Conservation (phyloP, 2,797 vertebrate species). For the Sebastes ruberrimus region DNA sequence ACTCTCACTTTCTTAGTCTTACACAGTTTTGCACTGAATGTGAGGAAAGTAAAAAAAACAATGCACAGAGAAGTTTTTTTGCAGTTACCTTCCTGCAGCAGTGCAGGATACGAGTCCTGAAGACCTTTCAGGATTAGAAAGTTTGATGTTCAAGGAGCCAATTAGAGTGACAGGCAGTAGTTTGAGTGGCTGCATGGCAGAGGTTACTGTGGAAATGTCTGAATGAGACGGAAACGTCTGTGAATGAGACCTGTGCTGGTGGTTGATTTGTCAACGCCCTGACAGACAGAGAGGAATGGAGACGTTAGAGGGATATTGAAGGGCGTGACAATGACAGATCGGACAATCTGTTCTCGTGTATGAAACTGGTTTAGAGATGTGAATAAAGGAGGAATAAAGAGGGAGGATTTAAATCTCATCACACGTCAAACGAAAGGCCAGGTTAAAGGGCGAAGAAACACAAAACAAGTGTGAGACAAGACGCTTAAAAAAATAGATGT, state of each 20-base stretch:
- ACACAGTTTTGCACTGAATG: slow-evolving; percentile 2
- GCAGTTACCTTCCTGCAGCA: slow-evolving; percentile 6
- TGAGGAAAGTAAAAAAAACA: neutral
- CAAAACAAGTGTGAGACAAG: neutral
- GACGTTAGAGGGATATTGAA: slow-evolving; percentile 36
- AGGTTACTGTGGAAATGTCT: slow-evolving; percentile 68
- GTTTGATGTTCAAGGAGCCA: slow-evolving; percentile 71
- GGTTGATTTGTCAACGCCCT: slow-evolving; percentile 54
- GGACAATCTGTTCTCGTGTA: slow-evolving; percentile 21
- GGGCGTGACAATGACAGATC: slow-evolving; percentile 43
- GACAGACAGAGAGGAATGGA: slow-evolving; percentile 50
- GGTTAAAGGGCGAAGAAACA: neutral
- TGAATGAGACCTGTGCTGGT: slow-evolving; percentile 30
- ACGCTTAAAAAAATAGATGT: slow-evolving; percentile 2
- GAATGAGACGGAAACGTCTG: slow-evolving; percentile 30
- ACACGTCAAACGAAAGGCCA: slow-evolving; percentile 25
- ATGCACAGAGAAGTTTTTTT: neutral
- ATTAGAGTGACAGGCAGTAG: slow-evolving; percentile 68
- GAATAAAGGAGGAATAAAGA: slow-evolving; percentile 22
- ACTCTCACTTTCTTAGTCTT: neutral
- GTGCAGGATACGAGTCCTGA: slow-evolving; percentile 25
- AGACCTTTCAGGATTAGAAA: slow-evolving; percentile 58
- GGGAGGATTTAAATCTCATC: slow-evolving; percentile 6
- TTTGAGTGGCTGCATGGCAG: slow-evolving; percentile 53
- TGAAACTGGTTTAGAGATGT: slow-evolving; percentile 17